Conservation (phyloP, 2,113 vertebrate genomes). For the Rafetus swinhoei region DNA sequence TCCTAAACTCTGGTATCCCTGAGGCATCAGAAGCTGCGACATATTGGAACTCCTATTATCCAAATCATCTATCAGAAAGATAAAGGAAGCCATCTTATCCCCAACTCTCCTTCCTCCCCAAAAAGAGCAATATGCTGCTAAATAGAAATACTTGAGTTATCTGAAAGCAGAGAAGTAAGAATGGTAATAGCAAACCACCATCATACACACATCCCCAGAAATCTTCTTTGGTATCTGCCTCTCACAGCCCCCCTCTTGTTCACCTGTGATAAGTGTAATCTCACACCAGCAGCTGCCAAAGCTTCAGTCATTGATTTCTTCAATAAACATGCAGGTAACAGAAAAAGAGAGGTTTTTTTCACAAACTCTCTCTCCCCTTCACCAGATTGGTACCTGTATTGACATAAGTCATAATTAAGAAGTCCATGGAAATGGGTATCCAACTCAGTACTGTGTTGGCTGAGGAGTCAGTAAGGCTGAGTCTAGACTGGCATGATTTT, state of each 20-base stretch:
- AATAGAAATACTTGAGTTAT: conserved; percentile 12
- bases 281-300: conserved; percentile 46
- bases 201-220: conserved; percentile 43
- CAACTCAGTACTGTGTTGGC: rapidly evolving
- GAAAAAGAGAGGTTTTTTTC: conserved; percentile 38
- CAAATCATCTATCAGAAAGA: conserved; percentile 64
- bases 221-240: conserved; percentile 54
- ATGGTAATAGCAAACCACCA: conserved; percentile 13
- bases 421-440: background rate
- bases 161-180: conserved; percentile 7
- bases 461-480: background rate
- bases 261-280: conserved; percentile 70
- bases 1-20: conserved; percentile 59
- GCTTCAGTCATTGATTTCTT: conserved; percentile 63
- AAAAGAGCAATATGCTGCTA: conserved; percentile 9
- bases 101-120: conserved; percentile 1
- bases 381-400: background rate
- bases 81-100: conserved; percentile 48
- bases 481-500: too few relatives aligned
- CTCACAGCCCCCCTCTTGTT: conserved; percentile 50
- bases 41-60: conserved; percentile 12
- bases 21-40: conserved; percentile 59
- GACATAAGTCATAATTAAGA: background rate
- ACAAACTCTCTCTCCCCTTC: background rate
- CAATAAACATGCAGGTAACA: conserved; percentile 7